Conservation (phyloP, 2,888 invertebrate genomes). For the Pilophorus perplexus region DNA sequence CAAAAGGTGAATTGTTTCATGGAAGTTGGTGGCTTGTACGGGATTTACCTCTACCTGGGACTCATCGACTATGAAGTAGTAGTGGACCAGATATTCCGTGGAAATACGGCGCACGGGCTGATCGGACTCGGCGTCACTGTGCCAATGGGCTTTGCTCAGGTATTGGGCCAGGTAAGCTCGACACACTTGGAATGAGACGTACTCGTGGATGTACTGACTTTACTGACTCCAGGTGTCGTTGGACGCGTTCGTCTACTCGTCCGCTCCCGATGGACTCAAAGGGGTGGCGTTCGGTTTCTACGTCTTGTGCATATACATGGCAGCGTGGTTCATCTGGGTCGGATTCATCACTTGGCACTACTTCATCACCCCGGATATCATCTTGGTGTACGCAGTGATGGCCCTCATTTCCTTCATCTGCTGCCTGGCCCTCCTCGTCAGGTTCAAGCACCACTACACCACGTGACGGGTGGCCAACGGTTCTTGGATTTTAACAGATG, state of each 20-base stretch:
- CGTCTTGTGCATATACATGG: neutral
- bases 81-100: conserved; percentile 2
- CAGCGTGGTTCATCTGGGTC: neutral
- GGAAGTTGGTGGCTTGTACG: conserved; percentile 21
- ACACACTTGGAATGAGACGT: too few species aligned
- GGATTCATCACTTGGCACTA: conserved; percentile 9
- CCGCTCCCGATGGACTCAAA: neutral
- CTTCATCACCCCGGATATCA: neutral
- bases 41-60: neutral
- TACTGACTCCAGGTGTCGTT: neutral
- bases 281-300: neutral
- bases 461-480: too few species aligned
- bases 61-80: conserved; percentile 4
- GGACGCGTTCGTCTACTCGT: neutral
- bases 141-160: conserved; percentile 12
- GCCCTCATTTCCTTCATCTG: too few species aligned
- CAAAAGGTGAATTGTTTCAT: too few species aligned
- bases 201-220: too few species aligned
- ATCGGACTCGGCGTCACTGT: neutral
- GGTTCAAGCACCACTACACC: too few species aligned
- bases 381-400: neutral
- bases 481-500: too few species aligned
- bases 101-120: neutral
- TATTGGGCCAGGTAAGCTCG: neutral
- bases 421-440: neutral